Evolutionary conservation across 1,140 invertebrate genomes (phyloP), one percentile per base, ranked within the genome.

Genomic region (Drosophila eugracilis): DNA sequence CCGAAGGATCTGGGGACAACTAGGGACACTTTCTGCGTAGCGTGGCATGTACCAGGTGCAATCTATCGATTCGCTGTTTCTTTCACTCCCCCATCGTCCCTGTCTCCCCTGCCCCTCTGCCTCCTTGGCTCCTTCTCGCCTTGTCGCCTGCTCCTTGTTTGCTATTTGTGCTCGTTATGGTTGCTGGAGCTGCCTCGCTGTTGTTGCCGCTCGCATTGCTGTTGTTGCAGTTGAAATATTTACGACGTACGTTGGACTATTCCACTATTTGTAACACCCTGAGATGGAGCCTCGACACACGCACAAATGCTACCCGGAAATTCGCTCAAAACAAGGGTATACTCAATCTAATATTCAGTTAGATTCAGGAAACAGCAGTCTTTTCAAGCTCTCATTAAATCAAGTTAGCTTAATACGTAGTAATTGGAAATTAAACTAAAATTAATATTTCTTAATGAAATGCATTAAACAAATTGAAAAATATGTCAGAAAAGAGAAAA

Each of bases 141-240:
- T 36, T 55, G 21, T 26, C 41, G 48, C 34, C 48, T 49, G 36
- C 30, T 54, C 59, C 71, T 75, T 85, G 80, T 83, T 83, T 78
- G 80, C 81, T 85, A 85, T 83, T 85, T 75, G 76, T 80, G 72
- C 79, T 85, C 79, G 76, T 77, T 77, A 77, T 77, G 74, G 78
- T 75, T 62, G 63, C 69, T 79, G 80, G 53, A 66, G 70, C 65
- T 76, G 62, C 50, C 65, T 57, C 48, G 48, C 42, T 59, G 37
- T 55, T 67, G 45, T 47, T 62, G 50, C 54, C 75, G 66, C 49
- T 83, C 62, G 62, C 55, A 19, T 59, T 62, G 74, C 74, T 77
- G 83, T 88, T 86, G 83, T 86, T 86, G 83, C 83, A 86, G 78
- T 88, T 86, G 83, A 86, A 86, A 86, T 86, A 88, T 86, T 86